phyloP scores from a whole-genome alignment of 1,140 invertebrate species.

The Bombus difficillimus region DNA sequence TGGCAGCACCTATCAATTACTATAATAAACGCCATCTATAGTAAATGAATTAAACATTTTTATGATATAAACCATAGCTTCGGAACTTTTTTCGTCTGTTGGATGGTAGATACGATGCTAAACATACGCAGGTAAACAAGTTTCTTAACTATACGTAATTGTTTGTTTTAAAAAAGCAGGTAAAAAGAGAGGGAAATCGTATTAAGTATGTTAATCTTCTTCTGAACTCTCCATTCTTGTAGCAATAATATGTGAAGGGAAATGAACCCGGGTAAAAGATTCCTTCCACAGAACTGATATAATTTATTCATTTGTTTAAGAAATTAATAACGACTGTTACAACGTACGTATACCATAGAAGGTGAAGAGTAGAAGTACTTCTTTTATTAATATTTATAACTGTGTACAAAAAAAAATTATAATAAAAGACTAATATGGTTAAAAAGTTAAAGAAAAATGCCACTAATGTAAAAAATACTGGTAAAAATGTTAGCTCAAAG shows the following conservation, averaged over 20 bases:
- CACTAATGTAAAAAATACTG: neutral
- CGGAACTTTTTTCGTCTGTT: neutral
- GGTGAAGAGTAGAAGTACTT: neutral
- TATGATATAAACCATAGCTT: neutral
- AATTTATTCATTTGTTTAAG: slow-evolving; percentile 4
- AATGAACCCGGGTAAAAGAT: neutral
- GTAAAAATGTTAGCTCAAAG: neutral
- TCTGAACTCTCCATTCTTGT: neutral
- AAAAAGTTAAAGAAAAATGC: neutral
- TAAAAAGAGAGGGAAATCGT: neutral
- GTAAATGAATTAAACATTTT: neutral
- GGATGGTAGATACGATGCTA: neutral
- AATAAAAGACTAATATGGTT: neutral
- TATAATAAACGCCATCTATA: slow-evolving; percentile 4
- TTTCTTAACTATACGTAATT: neutral
- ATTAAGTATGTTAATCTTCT: neutral
- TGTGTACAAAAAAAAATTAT: neutral
- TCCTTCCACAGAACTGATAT: neutral
- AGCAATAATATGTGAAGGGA: neutral
- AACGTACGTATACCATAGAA: neutral
- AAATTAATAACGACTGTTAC: neutral
- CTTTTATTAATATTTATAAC: neutral
- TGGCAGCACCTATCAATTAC: slow-evolving; percentile 1
- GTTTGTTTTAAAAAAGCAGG: neutral
- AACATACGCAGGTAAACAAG: neutral